Percentiles rank a stretch among this genome's conserved stretches.
Conservation (phyloP, 2,888 invertebrate genomes). For the Eudasyphora cyanicolor region DNA sequence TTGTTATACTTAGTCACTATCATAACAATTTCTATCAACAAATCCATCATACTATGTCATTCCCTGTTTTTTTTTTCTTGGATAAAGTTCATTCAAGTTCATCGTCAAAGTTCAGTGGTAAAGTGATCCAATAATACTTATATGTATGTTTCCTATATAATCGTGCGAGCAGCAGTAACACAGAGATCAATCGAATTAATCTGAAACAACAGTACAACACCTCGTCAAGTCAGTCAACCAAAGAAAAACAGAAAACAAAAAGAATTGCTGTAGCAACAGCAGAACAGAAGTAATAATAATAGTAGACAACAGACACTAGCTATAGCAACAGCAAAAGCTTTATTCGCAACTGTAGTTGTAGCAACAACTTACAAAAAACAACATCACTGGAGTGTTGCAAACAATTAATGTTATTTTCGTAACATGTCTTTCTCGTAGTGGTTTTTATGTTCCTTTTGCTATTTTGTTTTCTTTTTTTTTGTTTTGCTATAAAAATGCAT, state of each 20-base stretch:
- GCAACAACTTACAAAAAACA: too few relatives aligned
- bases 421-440: constrained; percentile 2
- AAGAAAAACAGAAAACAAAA: not conserved
- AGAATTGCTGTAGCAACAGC: not conserved
- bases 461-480: not conserved
- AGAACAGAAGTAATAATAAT: not conserved
- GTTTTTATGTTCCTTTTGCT: not conserved
- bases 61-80: too few relatives aligned
- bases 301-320: not conserved
- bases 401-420: constrained; percentile 59
- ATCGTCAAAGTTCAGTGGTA: not conserved
- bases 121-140: constrained; percentile 7
- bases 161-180: not conserved
- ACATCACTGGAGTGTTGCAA: constrained; percentile 58
- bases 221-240: not conserved
- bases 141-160: too few relatives aligned
- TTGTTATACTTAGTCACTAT: too few relatives aligned
- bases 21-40: too few relatives aligned
- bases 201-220: not conserved
- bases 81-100: not conserved
- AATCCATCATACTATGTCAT: too few relatives aligned
- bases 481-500: constrained; percentile 50
- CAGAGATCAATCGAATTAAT: constrained; percentile 16
- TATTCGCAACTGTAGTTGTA: too few relatives aligned
- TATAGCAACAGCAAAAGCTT: not conserved